A percentile compares a stretch with the other conserved stretches of the same genome.
These are phyloP conservation scores for Amblyteles armatorius DNA, from an alignment of 2,888 invertebrate species.

Conservation along the genomic window DNA sequence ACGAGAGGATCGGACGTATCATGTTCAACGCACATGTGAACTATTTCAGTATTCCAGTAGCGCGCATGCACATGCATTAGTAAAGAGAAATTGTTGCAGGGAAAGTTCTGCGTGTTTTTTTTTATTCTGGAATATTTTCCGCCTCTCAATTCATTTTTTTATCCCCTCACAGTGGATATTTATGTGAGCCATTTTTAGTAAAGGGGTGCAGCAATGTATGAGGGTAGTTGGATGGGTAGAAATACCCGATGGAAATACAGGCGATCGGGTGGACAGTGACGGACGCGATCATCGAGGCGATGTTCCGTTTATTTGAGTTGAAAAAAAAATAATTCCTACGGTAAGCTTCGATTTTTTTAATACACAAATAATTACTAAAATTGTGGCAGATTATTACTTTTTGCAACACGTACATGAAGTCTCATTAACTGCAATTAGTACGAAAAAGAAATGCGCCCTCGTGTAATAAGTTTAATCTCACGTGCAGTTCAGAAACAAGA, in stretches of 20 bases:
- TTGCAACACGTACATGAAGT: too few species aligned
- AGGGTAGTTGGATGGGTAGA: not conserved
- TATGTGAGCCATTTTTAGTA: conserved; percentile 1
- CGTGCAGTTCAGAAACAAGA: not conserved
- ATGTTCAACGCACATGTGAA: conserved; percentile 14
- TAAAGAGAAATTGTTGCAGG: conserved; percentile 14
- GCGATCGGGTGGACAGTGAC: not conserved
- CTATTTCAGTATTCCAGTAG: not conserved
- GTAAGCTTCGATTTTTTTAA: not conserved
- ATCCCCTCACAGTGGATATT: not conserved
- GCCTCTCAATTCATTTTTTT: conserved; percentile 8
- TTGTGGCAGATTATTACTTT: not conserved
- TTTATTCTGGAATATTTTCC: conserved; percentile 19
- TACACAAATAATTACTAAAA: not conserved
- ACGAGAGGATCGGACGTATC: conserved; percentile 26
- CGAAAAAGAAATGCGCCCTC: not conserved
- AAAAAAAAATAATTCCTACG: not conserved
- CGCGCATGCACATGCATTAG: conserved; percentile 22
- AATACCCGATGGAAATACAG: not conserved
- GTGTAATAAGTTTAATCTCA: not conserved
- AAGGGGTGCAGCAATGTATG: not conserved
- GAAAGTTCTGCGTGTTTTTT: not conserved
- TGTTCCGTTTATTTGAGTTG: not conserved
- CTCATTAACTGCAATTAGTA: not conserved
- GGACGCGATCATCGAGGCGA: not conserved